Percentiles rank a stretch among this genome's conserved stretches.
Evolutionary conservation across 2,888 invertebrate genomes (phyloP).

Genomic region (Netelia inedita): DNA sequence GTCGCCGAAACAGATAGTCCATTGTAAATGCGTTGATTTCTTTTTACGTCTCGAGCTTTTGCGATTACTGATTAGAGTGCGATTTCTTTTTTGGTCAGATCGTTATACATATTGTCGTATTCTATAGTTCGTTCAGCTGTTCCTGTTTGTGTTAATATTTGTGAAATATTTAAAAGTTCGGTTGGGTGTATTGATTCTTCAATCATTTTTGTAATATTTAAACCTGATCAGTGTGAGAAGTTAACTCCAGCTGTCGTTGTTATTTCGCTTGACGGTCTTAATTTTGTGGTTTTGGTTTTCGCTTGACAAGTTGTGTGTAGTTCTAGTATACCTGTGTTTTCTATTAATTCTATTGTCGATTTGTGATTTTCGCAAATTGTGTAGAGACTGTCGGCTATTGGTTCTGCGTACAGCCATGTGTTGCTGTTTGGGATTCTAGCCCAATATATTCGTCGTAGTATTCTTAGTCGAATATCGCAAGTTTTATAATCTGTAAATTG

Average conservation of each 20-base stretch:
- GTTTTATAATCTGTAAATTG: conserved; percentile 21
- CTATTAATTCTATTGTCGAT: conserved; percentile 22
- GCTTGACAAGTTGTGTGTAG: conserved; percentile 27
- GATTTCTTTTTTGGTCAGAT: conserved; percentile 40
- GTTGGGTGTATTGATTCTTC: not conserved
- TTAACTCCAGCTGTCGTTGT: not conserved
- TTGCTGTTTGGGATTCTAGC: conserved; percentile 15
- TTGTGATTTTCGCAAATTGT: conserved; percentile 15
- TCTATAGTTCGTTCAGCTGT: not conserved
- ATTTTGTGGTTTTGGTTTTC: conserved; percentile 6
- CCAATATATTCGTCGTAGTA: conserved; percentile 27
- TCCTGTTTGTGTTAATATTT: conserved; percentile 28
- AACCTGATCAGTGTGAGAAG: not conserved
- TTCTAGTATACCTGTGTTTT: conserved; percentile 41
- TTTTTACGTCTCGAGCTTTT: not conserved
- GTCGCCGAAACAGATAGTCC: no score
- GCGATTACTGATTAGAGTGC: conserved; percentile 34
- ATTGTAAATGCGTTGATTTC: not conserved
- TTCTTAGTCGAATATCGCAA: conserved; percentile 35
- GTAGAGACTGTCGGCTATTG: conserved; percentile 6
- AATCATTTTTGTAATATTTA: not conserved
- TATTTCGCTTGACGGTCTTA: conserved; percentile 36
- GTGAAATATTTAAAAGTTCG: conserved; percentile 31
- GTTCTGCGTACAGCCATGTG: conserved; percentile 40
- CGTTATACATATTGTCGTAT: not conserved